Evolutionary conservation across 2,113 vertebrate genomes (phyloP).

Genomic region (Stictonetta naevosa): DNA sequence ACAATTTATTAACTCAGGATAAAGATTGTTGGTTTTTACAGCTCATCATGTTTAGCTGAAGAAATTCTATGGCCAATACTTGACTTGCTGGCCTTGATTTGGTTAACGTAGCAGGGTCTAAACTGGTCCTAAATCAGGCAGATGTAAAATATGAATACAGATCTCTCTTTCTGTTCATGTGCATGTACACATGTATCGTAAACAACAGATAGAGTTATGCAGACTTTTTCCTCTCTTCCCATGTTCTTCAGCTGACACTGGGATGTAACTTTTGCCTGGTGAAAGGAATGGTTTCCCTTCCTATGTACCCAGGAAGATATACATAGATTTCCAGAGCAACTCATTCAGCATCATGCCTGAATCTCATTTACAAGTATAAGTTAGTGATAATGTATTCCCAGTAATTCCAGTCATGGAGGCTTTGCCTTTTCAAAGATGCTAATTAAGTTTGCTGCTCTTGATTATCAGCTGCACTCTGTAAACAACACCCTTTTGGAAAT

Average conservation of each 20-base stretch:
- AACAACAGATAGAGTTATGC: background rate
- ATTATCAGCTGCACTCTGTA: constrained; percentile 19
- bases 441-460: constrained; percentile 13
- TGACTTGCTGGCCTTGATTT: background rate
- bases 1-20: background rate
- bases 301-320: background rate
- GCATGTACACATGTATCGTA: background rate
- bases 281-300: background rate
- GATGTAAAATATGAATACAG: background rate
- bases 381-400: background rate
- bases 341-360: background rate
- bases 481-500: constrained; percentile 9
- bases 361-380: background rate
- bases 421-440: constrained; percentile 16
- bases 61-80: background rate
- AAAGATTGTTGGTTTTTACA: background rate
- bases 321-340: background rate
- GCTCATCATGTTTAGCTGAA: background rate
- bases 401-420: background rate
- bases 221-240: background rate
- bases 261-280: background rate
- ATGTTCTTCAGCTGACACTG: background rate
- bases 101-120: background rate
- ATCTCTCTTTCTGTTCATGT: background rate
- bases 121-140: background rate